Evolutionary conservation across 2,888 invertebrate genomes (phyloP).

Genomic region (Aelia acuminata): DNA sequence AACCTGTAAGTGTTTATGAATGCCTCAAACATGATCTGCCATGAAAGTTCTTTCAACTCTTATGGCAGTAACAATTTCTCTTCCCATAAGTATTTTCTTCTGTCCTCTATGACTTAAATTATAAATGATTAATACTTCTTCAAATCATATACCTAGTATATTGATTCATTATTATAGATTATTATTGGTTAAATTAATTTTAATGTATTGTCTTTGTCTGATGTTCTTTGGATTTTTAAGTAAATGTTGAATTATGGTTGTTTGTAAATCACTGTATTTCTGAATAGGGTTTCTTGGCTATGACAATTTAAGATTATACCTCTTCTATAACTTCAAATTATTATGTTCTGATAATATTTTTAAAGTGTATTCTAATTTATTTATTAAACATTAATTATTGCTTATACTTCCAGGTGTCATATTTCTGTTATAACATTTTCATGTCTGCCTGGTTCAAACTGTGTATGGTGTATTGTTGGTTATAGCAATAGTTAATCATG

Average conservation of each 20-base stretch:
- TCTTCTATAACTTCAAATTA: background rate
- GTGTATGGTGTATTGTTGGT: background rate
- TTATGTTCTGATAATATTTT: background rate
- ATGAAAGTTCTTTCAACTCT: slow-evolving; percentile 31
- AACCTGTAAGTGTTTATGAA: slow-evolving; percentile 7
- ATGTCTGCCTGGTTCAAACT: background rate
- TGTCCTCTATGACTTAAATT: background rate
- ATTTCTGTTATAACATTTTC: background rate
- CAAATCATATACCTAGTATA: background rate
- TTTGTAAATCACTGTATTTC: background rate
- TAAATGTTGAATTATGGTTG: background rate
- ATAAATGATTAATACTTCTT: background rate
- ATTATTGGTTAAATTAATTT: background rate
- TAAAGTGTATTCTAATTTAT: background rate
- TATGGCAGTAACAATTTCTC: background rate
- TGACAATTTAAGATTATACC: too few species aligned
- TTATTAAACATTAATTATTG: background rate
- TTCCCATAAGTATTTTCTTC: background rate
- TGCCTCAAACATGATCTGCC: background rate
- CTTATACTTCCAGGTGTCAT: background rate
- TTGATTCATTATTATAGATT: background rate
- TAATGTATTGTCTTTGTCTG: too few species aligned
- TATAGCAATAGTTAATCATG: background rate
- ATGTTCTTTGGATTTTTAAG: too few species aligned
- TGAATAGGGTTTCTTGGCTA: background rate